Evolutionary conservation across 1,140 invertebrate species (phyloP).

Genomic region (Babylonia areolata): DNA sequence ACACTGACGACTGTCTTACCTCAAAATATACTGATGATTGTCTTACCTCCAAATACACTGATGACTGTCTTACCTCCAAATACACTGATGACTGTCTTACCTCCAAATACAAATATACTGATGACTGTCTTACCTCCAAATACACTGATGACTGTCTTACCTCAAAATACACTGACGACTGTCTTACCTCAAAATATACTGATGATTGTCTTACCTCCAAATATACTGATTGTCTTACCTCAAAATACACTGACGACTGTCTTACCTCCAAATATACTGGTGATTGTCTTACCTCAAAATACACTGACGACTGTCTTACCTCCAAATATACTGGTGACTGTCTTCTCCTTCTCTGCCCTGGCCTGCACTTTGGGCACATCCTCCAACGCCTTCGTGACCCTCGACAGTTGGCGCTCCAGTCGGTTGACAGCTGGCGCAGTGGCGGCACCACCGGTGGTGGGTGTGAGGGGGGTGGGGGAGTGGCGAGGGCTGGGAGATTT

Average conservation of each 20-base stretch:
- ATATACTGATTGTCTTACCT: too few relatives aligned
- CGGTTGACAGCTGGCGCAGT: conserved; percentile 22
- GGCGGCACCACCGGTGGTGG: not conserved
- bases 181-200: not conserved
- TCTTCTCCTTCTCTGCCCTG: conserved; percentile 29
- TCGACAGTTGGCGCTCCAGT: conserved; percentile 59
- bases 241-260: too few relatives aligned
- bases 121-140: too few relatives aligned
- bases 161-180: too few relatives aligned
- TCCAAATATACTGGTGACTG: conserved; percentile 61
- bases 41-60: too few relatives aligned
- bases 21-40: too few relatives aligned
- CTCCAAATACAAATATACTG: not conserved
- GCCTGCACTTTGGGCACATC: conserved; percentile 46
- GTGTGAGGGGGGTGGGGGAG: not conserved
- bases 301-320: too few relatives aligned
- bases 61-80: not conserved
- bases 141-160: not conserved
- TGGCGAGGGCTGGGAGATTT: not conserved
- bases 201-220: too few relatives aligned
- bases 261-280: too few relatives aligned
- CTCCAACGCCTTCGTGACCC: conserved; percentile 61
- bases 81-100: not conserved
- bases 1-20: too few relatives aligned
- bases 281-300: too few relatives aligned